Evolutionary conservation across 2,888 invertebrate genomes (phyloP), one percentile per base, ranked within the genome.

Genomic region (Resseliella maxima): DNA sequence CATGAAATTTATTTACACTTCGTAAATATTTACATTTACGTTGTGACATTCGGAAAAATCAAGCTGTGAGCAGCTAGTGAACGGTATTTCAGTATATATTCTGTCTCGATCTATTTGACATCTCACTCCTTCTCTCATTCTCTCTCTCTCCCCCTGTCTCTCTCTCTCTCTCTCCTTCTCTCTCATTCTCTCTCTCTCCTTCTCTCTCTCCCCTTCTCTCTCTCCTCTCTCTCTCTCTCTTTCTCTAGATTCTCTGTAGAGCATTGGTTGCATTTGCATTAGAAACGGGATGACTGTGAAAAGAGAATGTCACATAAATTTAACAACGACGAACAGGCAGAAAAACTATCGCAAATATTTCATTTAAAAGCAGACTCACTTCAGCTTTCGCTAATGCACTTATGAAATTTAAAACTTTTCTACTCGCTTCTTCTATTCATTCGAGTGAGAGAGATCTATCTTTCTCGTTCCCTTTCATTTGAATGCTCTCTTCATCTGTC

Each of bases 401-500:
- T 72, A 72, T 72, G 72, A 72, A 72, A 72, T 72, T 72, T 72
- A 72, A 72, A 72, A 72, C 72, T 72, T 72, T 72, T 35, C 72
- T 72, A 3, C 31, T 31, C 72, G 18, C 21, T 50, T 50, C 50
- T 72, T 72, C 31, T 31, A 0, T 2, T 35, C 46, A 2, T 18
- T 8, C 46, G 8, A 50, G n/a, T n/a, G n/a, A n/a, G n/a, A n/a
- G n/a, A n/a, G n/a, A n/a, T n/a, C n/a, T n/a, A n/a, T n/a, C n/a
- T n/a, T n/a, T n/a, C n/a, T n/a, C n/a, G n/a, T n/a, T n/a, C n/a
- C n/a, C n/a, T n/a, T n/a, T n/a, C n/a, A n/a, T n/a, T n/a, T n/a
- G n/a, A n/a, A n/a, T n/a, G n/a, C n/a, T n/a, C n/a, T n/a, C n/a
- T n/a, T n/a, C n/a, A n/a, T n/a, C n/a, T n/a, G n/a, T n/a, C 8